Base-by-base conservation (phyloP, 2,888 invertebrate genomes). In the Patella pellucida region DNA sequence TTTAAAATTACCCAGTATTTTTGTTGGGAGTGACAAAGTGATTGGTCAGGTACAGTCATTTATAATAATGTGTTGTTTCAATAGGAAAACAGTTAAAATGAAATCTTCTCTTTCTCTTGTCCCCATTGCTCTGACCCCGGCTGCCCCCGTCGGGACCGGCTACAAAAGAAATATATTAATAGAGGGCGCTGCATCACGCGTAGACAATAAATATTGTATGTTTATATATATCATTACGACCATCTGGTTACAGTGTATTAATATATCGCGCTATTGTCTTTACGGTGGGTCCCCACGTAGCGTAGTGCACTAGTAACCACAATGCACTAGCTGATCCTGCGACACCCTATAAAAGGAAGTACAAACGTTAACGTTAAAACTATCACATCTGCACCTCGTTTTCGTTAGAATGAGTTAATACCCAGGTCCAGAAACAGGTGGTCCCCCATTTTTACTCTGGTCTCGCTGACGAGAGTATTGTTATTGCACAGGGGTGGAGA, bases 271-370 rank as follows among this genome's bases (percentile, higher is more conserved):
- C 62, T 62, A 62, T 62, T 62, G 62, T 62, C 23, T 23, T 62
- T 62, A 19, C 62, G 19, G 19, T 12, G 23, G 62, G 19, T 62
- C 19, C 19, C 19, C 62, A 19, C 62, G 23, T 23, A 19, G 19
- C 62, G 23, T 23, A 23, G 62, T 62, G 62, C 62, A 62, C 62
- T 23, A 62, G 23, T 62, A 62, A 62, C 62, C 62, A 62, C 62
- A 19, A 62, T 62, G 62, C 23, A 62, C 62, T 23, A 12, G 23
- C 19, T 23, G 62, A 62, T 62, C 62, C 23, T 23, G 62, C 9
- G 19, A 19, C 23, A 23, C 23, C 62, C 62, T 62, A 19, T 23
- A 62, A 12, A 23, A 19, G 62, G 62, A 62, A 62, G 62, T 62
- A 62, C 62, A 62, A 62, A 62, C 19, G 41, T 23, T 62, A 62